These are phyloP conservation scores for Gadus chalcogrammus DNA, from an alignment of 2,113 vertebrate genomes.

Conservation along the genomic window DNA sequence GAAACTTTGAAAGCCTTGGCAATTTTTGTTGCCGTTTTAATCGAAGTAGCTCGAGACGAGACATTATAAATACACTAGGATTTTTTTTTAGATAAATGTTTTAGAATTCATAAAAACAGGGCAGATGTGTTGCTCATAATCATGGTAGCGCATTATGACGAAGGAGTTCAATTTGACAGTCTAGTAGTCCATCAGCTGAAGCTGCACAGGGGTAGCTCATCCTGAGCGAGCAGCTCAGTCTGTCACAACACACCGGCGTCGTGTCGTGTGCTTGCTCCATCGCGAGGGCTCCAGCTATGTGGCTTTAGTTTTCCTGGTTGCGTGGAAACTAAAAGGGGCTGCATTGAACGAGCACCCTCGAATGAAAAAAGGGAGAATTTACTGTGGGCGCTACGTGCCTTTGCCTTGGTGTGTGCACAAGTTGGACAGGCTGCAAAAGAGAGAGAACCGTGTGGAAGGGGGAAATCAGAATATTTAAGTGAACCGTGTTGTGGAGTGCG, in stretches of 20 bases:
- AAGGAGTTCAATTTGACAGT: too few species aligned
- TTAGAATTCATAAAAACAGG: too few species aligned
- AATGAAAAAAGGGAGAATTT: constrained; percentile 35
- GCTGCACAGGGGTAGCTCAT: too few species aligned
- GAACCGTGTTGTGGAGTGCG: not conserved
- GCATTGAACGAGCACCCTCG: constrained; percentile 9
- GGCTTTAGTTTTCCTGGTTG: constrained; percentile 52
- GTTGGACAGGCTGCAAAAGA: constrained; percentile 19
- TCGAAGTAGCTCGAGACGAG: too few species aligned
- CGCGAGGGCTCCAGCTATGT: constrained; percentile 28
- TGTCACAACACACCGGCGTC: constrained; percentile 9
- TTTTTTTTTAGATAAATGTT: too few species aligned
- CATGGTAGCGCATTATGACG: too few species aligned
- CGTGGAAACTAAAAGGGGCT: constrained; percentile 60
- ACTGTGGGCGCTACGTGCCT: constrained; percentile 31
- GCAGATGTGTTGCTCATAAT: too few species aligned
- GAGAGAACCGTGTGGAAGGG: not conserved
- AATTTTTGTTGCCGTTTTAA: too few species aligned
- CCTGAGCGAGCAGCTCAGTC: too few species aligned
- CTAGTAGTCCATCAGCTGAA: too few species aligned
- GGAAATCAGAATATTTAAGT: not conserved
- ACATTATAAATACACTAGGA: too few species aligned
- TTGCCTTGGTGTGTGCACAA: constrained; percentile 23
- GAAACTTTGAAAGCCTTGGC: too few species aligned
- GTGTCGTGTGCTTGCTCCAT: constrained; percentile 8